A percentile compares a stretch with the other conserved stretches of the same genome.
Evolutionary conservation across 2,888 invertebrate genomes (phyloP).

Genomic region (Halictus ligatus): DNA sequence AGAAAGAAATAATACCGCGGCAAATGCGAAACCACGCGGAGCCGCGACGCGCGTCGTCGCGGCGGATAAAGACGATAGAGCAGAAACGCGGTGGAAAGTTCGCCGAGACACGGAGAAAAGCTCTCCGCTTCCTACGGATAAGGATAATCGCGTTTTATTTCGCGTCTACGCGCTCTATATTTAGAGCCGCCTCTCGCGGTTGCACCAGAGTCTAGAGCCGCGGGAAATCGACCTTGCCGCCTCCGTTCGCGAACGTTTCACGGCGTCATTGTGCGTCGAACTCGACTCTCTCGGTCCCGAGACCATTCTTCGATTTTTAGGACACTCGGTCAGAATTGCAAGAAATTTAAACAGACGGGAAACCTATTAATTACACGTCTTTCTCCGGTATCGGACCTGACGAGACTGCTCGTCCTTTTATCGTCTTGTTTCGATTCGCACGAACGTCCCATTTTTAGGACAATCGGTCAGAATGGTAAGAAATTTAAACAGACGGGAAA

Average conservation of each 20-base stretch:
- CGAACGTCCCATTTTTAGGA: too few species aligned
- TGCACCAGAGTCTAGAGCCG: not conserved
- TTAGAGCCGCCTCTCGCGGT: constrained; percentile 24
- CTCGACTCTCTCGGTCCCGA: not conserved
- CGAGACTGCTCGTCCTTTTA: too few species aligned
- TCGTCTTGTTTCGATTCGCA: too few species aligned
- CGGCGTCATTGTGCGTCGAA: not conserved
- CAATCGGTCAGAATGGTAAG: too few species aligned
- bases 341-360: too few species aligned
- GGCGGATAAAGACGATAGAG: constrained; percentile 63
- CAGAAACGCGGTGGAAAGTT: constrained; percentile 38
- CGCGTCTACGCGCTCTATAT: constrained; percentile 33
- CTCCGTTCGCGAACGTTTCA: not conserved
- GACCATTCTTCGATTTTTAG: too few species aligned
- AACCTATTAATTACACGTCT: too few species aligned
- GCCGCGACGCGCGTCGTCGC: constrained; percentile 39
- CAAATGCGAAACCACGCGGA: constrained; percentile 54
- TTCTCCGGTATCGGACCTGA: too few species aligned
- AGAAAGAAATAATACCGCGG: constrained; percentile 9
- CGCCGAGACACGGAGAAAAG: constrained; percentile 40
- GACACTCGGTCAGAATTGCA: too few species aligned
- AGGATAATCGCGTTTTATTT: constrained; percentile 50
- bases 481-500: too few species aligned
- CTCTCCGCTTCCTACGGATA: constrained; percentile 45
- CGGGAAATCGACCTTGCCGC: not conserved